A percentile compares a stretch with the other conserved stretches of the same genome.
Conservation (phyloP, 1,140 invertebrate species). For the Trypoxylus dichotomus region DNA sequence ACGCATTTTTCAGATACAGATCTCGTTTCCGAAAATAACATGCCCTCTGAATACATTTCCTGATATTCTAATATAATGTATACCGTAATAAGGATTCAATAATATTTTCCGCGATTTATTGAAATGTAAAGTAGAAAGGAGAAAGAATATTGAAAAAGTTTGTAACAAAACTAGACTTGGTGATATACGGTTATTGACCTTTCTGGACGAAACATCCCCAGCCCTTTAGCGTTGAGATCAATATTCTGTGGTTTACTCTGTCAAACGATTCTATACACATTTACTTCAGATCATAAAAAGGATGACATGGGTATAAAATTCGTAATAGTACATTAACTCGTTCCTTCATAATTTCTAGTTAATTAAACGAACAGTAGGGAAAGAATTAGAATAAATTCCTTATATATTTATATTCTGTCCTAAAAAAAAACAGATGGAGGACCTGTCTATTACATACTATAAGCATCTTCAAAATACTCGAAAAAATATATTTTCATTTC, state of each 20-base stretch:
- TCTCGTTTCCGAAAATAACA: neutral
- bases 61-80: neutral
- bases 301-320: neutral
- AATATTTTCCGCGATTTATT: neutral
- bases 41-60: neutral
- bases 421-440: too few species aligned
- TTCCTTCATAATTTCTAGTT: too few species aligned
- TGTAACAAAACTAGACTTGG: neutral
- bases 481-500: too few species aligned
- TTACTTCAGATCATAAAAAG: neutral
- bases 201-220: neutral
- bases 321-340: too few species aligned
- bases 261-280: neutral
- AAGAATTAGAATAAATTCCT: too few species aligned
- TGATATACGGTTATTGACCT: slow-evolving; percentile 6
- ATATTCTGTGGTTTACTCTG: neutral
- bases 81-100: neutral
- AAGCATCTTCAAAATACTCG: too few species aligned
- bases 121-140: neutral
- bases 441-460: too few species aligned
- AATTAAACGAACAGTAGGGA: too few species aligned
- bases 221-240: neutral
- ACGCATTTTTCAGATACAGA: neutral
- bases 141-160: neutral
- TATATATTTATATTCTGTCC: too few species aligned